Percentiles rank a stretch among this genome's conserved stretches.
Conservation (phyloP, 1,140 invertebrate species). For the Cotesia typhae region DNA sequence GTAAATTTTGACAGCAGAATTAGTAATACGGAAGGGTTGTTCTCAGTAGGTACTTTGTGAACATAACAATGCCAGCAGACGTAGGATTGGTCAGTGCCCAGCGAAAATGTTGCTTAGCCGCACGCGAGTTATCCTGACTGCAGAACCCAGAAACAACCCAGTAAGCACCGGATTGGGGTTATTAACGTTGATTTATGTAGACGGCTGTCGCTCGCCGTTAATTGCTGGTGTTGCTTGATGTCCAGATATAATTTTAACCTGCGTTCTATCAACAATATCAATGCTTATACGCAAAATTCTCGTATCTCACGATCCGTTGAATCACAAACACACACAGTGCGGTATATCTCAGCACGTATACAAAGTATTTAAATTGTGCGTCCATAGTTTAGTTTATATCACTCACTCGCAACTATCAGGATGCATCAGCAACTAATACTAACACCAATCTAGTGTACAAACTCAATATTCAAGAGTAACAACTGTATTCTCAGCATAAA, state of each 20-base stretch:
- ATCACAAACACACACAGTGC: background rate
- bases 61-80: background rate
- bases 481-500: no score
- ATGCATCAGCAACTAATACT: no score
- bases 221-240: slow-evolving; percentile 31
- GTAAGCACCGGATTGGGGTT: slow-evolving; percentile 29
- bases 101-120: slow-evolving; percentile 26
- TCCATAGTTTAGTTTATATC: slow-evolving; percentile 14
- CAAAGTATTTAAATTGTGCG: background rate
- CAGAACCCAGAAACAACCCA: no score
- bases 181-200: slow-evolving; percentile 38
- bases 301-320: background rate
- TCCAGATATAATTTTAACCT: slow-evolving; percentile 27
- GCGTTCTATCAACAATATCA: slow-evolving; percentile 13
- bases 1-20: slow-evolving; percentile 9
- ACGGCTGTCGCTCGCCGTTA: slow-evolving; percentile 35
- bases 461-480: no score
- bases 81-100: background rate
- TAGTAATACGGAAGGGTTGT: slow-evolving; percentile 16
- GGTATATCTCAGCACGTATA: slow-evolving; percentile 14
- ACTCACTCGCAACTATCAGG: background rate
- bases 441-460: no score
- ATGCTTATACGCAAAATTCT: slow-evolving; percentile 9
- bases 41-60: slow-evolving; percentile 6
- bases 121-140: slow-evolving; percentile 24